phyloP scores from a whole-genome alignment of 2,888 invertebrate genomes.

The Cremastinae sp. region DNA sequence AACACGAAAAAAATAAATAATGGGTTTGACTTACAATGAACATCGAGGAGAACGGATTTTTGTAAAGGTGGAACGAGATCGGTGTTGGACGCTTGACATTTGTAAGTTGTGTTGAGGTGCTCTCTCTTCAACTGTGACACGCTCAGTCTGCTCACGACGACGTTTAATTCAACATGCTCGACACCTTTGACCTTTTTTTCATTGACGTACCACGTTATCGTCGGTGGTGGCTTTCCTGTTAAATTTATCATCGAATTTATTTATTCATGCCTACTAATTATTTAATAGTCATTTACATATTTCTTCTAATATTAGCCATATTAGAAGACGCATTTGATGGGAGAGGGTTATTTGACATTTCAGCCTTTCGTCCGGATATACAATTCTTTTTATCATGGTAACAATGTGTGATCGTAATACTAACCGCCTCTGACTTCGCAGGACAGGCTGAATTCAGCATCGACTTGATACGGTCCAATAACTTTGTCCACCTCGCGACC shows the following conservation, averaged over 20 bases:
- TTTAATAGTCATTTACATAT: too few species aligned
- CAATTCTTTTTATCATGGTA: too few species aligned
- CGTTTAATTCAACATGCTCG: slow-evolving; percentile 86
- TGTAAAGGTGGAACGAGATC: slow-evolving; percentile 92
- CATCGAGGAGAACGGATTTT: slow-evolving; percentile 90
- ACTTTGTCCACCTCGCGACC: slow-evolving; percentile 80
- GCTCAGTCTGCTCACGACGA: slow-evolving; percentile 90
- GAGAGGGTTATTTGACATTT: too few species aligned
- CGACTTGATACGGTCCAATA: slow-evolving; percentile 81
- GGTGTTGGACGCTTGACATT: slow-evolving; percentile 93
- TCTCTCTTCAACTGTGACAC: slow-evolving; percentile 87
- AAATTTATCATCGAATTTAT: slow-evolving; percentile 2
- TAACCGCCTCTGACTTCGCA: slow-evolving; percentile 82
- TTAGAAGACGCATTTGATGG: too few species aligned
- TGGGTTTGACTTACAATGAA: slow-evolving; percentile 90
- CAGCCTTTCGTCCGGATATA: too few species aligned
- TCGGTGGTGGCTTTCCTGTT: slow-evolving; percentile 90
- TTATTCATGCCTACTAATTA: too few species aligned
- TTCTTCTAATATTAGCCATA: too few species aligned
- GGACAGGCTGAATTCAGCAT: slow-evolving; percentile 79
- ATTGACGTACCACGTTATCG: slow-evolving; percentile 90
- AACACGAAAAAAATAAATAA: slow-evolving; percentile 68
- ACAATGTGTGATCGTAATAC: too few species aligned
- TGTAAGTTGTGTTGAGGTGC: slow-evolving; percentile 92
- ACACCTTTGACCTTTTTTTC: slow-evolving; percentile 82